phyloP scores from a whole-genome alignment of 1,140 invertebrate species.

The Bicyclus anynana region DNA sequence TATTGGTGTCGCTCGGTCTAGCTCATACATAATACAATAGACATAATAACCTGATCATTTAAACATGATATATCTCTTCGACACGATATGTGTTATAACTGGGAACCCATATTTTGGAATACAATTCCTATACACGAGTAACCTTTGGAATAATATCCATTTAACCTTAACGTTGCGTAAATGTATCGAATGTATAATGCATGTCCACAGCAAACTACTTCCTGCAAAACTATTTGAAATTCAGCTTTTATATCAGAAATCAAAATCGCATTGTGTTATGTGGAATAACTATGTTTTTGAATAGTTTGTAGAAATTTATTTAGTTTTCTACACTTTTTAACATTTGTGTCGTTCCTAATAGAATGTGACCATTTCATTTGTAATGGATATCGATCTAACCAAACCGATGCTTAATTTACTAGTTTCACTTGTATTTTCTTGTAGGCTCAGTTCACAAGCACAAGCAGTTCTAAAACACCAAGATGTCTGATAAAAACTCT shows the following conservation, averaged over 20 bases:
- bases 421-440: too few species aligned
- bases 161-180: slow-evolving; percentile 24
- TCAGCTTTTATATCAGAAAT: slow-evolving; percentile 27
- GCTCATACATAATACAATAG: background rate
- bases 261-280: background rate
- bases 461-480: too few species aligned
- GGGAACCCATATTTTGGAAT: slow-evolving; percentile 1
- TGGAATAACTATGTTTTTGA: background rate
- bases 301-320: too few species aligned
- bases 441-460: too few species aligned
- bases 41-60: background rate
- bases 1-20: background rate
- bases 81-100: slow-evolving; percentile 1
- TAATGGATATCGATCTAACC: too few species aligned
- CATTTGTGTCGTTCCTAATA: too few species aligned
- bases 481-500: too few species aligned
- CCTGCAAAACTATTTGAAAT: slow-evolving; percentile 25
- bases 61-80: background rate
- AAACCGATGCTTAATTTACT: too few species aligned
- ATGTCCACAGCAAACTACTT: slow-evolving; percentile 21
- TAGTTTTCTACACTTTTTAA: too few species aligned
- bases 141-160: slow-evolving; percentile 18
- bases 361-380: too few species aligned
- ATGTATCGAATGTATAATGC: slow-evolving; percentile 22
- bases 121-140: slow-evolving; percentile 9